phyloP scores from a whole-genome alignment of 2,888 invertebrate species.

The Suillia variegata region DNA sequence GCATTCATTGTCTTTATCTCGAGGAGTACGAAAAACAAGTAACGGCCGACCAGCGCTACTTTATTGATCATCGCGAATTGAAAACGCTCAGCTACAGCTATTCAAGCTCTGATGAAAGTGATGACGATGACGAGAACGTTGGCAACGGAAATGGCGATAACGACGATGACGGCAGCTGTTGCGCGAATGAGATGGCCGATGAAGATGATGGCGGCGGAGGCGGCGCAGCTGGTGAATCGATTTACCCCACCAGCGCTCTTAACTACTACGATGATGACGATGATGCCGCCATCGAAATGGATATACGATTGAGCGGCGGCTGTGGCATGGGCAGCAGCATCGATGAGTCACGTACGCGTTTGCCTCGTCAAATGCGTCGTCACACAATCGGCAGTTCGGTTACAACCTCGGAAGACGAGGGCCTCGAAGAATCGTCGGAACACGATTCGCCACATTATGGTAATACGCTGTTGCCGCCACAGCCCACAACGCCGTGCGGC shows the following conservation, averaged over 20 bases:
- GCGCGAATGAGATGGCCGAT: slow-evolving; percentile 22
- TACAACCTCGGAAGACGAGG: slow-evolving; percentile 62
- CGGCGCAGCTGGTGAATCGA: slow-evolving; percentile 15
- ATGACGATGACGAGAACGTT: slow-evolving; percentile 36
- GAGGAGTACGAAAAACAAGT: slow-evolving; percentile 73
- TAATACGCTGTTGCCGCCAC: slow-evolving; percentile 61
- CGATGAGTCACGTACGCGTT: slow-evolving; percentile 46
- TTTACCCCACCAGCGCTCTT: slow-evolving; percentile 7
- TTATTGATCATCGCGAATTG: slow-evolving; percentile 55
- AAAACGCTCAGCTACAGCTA: slow-evolving; percentile 63
- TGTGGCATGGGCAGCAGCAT: slow-evolving; percentile 43
- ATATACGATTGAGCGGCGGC: slow-evolving; percentile 44
- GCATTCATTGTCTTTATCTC: slow-evolving; percentile 78
- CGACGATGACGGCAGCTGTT: slow-evolving; percentile 22
- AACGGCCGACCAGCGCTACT: slow-evolving; percentile 58
- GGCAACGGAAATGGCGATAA: slow-evolving; percentile 18
- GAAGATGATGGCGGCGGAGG: slow-evolving; percentile 26
- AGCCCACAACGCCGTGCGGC: slow-evolving; percentile 64
- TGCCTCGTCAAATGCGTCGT: slow-evolving; percentile 51
- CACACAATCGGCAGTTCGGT: slow-evolving; percentile 56
- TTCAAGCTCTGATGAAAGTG: slow-evolving; percentile 63
- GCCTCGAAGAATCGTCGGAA: slow-evolving; percentile 59
- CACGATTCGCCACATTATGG: slow-evolving; percentile 61
- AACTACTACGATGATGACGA: slow-evolving; percentile 35
- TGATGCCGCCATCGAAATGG: slow-evolving; percentile 47